Percentiles rank a stretch among this genome's conserved stretches.
phyloP scores from a whole-genome alignment of 2,113 vertebrate genomes.

The Lampris incognitus region DNA sequence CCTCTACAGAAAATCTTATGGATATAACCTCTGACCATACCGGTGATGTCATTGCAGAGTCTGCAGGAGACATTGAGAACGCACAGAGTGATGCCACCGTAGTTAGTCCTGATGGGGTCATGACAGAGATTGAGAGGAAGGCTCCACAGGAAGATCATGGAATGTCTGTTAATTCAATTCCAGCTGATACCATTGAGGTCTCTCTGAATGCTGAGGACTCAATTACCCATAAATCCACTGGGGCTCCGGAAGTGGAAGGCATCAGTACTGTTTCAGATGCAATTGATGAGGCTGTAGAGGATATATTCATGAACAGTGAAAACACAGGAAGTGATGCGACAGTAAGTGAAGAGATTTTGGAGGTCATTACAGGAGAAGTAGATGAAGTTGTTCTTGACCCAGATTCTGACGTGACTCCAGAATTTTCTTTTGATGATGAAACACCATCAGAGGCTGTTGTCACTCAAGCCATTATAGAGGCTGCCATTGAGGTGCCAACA shows the following conservation, averaged over 20 bases:
- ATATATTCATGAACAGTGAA: not conserved
- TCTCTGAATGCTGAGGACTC: conserved; percentile 2
- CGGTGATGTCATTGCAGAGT: not conserved
- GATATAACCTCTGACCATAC: conserved; percentile 19
- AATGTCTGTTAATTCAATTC: not conserved
- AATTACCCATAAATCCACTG: conserved; percentile 16
- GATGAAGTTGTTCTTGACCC: not conserved
- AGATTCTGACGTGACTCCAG: conserved; percentile 15
- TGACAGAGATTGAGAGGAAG: not conserved
- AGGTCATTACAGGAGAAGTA: conserved; percentile 8
- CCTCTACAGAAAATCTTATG: not conserved
- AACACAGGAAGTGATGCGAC: no score
- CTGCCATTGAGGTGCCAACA: conserved; percentile 8
- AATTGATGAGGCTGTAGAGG: not conserved
- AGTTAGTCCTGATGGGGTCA: not conserved
- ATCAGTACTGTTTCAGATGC: not conserved
- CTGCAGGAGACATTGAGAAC: not conserved
- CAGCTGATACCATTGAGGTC: conserved; percentile 33
- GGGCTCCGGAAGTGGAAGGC: not conserved
- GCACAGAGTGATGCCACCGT: not conserved
- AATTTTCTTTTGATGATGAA: conserved; percentile 30
- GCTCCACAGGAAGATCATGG: not conserved
- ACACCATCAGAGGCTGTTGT: conserved; percentile 9
- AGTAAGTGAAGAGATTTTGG: not conserved
- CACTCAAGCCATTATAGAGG: conserved; percentile 18